These are phyloP conservation scores for Dromococcyx pavoninus DNA, from an alignment of 2,797 vertebrate genomes.

Conservation along the genomic window DNA sequence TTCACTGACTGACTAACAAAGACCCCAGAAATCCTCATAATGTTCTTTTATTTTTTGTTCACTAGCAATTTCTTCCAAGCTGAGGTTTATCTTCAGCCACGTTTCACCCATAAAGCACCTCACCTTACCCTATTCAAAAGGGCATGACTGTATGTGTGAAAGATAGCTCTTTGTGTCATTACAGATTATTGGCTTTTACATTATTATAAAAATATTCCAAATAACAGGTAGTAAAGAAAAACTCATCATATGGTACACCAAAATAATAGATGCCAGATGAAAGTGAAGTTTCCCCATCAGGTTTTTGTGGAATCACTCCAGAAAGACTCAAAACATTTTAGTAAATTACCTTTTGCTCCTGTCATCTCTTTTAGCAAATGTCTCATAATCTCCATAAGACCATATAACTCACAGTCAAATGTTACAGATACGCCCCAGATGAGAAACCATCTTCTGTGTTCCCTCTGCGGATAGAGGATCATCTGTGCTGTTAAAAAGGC, in stretches of 20 bases:
- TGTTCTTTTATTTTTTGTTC: neutral
- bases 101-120: neutral
- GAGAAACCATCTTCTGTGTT: conserved; percentile 70
- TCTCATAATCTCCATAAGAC: conserved; percentile 36
- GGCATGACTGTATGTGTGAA: neutral
- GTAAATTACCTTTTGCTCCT: conserved; percentile 65
- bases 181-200: neutral
- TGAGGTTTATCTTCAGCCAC: neutral
- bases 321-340: conserved; percentile 55
- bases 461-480: conserved; percentile 11
- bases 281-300: conserved; percentile 24
- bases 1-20: neutral
- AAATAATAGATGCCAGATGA: conserved; percentile 33
- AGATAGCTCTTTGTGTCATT: neutral
- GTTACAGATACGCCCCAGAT: conserved; percentile 53
- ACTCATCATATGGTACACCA: neutral
- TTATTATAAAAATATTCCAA: neutral
- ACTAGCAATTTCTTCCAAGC: neutral
- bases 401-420: conserved; percentile 19
- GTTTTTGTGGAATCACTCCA: conserved; percentile 35
- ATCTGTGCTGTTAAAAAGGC: conserved; percentile 65
- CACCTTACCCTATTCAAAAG: neutral
- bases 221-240: neutral
- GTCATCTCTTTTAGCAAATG: conserved; percentile 45
- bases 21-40: neutral